Percentiles rank a stretch among this genome's conserved stretches.
Evolutionary conservation across 2,113 vertebrate genomes (phyloP).

Genomic region (Tychaedon coryphoeus): DNA sequence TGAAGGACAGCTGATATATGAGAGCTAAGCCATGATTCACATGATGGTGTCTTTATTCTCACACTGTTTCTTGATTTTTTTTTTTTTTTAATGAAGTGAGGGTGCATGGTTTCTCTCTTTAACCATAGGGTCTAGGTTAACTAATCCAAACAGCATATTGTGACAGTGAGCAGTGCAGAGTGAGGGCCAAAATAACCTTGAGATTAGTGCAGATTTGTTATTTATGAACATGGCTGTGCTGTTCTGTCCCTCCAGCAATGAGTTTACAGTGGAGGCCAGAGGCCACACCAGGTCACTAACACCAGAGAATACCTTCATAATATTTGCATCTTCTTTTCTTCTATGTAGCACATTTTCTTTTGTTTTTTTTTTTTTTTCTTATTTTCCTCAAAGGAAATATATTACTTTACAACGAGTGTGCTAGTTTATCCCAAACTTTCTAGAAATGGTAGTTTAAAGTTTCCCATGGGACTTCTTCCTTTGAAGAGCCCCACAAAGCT

Average conservation of each 20-base stretch:
- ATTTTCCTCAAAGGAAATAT: not conserved
- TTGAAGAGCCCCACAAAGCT: not conserved
- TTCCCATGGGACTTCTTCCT: not conserved
- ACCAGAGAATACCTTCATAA: not conserved
- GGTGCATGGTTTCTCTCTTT: not conserved
- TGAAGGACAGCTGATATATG: not conserved
- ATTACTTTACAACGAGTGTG: not conserved
- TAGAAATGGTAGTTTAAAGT: not conserved
- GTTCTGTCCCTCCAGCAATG: not conserved
- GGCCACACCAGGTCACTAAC: not conserved
- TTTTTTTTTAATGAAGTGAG: not conserved
- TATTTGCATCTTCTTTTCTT: not conserved
- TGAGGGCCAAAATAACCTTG: not conserved
- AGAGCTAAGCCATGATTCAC: not conserved
- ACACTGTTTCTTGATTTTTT: no score
- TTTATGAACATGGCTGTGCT: not conserved
- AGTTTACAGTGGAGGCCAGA: not conserved
- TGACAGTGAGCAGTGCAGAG: not conserved
- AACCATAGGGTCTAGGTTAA: not conserved
- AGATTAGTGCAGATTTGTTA: not conserved
- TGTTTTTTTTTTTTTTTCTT: not conserved
- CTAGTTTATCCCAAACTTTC: not conserved
- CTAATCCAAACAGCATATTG: not conserved
- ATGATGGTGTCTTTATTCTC: not conserved
- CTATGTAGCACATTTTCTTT: not conserved